These are phyloP conservation scores for Chloroceryle amazona DNA, from an alignment of 2,797 vertebrate species.

Conservation along the genomic window DNA sequence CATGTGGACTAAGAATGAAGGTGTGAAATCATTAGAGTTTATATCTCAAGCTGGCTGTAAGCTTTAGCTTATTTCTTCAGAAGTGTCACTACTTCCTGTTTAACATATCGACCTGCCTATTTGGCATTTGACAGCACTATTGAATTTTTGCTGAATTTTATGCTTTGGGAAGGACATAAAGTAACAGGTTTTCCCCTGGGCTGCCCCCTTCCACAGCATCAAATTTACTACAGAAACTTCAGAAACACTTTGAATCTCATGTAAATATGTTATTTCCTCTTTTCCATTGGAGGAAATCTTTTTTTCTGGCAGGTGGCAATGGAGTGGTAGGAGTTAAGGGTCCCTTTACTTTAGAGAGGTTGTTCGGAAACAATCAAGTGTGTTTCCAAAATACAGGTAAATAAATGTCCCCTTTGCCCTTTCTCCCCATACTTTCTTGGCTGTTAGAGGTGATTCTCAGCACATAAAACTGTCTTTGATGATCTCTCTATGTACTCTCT, in stretches of 20 bases:
- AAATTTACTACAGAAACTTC: slow-evolving; percentile 64
- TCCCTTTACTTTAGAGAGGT: background rate
- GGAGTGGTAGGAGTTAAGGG: fast-evolving
- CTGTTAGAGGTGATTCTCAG: background rate
- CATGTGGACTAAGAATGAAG: slow-evolving; percentile 15
- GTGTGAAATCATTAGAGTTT: slow-evolving; percentile 50
- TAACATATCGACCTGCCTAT: slow-evolving; percentile 58
- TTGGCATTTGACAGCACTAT: slow-evolving; percentile 66
- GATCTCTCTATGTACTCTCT: background rate
- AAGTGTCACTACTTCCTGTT: slow-evolving; percentile 55
- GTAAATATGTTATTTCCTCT: slow-evolving; percentile 19
- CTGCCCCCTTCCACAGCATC: background rate
- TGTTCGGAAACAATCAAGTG: background rate
- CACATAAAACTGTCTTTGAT: background rate
- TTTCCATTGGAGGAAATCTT: background rate
- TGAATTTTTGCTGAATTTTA: slow-evolving; percentile 77
- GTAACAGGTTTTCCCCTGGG: slow-evolving; percentile 57
- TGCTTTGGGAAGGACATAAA: slow-evolving; percentile 68
- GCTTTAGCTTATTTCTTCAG: slow-evolving; percentile 31
- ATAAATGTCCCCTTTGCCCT: background rate
- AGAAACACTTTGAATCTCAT: slow-evolving; percentile 32
- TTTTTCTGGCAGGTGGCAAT: fast-evolving
- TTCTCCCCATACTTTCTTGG: background rate
- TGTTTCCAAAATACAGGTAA: background rate
- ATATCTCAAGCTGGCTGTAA: background rate